Base-by-base conservation (phyloP, 2,888 invertebrate species). In the Drosophila rellima region DNA sequence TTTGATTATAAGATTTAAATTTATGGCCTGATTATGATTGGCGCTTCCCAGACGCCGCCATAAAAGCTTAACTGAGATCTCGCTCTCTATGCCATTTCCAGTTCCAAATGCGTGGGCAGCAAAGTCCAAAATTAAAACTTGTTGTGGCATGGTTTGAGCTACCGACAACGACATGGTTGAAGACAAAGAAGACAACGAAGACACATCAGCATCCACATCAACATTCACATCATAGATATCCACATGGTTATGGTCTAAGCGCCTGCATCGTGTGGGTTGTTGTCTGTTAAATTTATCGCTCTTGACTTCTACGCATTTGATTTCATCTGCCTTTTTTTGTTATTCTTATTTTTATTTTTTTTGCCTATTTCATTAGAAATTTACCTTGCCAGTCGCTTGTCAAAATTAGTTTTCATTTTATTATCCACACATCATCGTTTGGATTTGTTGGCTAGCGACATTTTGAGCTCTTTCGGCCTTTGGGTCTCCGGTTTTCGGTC, bases 401-500 rank as follows among this genome's bases (percentile, higher is more conserved):
- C 70, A 74, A 88, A 83, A 88, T 83, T 88, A 82, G 88, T 86
- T 83, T 82, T 70, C 60, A 78, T 83, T 86, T 82, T 88, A 86
- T 86, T 65, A 83, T 74, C 74, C 59, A 66, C 79, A 82, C 74
- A 75, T 81, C 73, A 67, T 78, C 54, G 62, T 42, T 66, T 40
- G 33, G 65, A 57, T 66, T 69, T 72, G 69, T 69, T 57, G 55
- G 13, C 63, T 62, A 63, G 64, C 61, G 62, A 72, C 73, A 66
- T 61, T 59, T 65, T 52, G 51, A 48, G 54, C 61, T 63, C 57
- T 54, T 50, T 51, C 44, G 45, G 26, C 20, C 51, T 20, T 50
- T 56, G 51, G 45, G 55, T 45, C 17, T 62, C 26, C n/a, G 48
- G 47, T 48, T 26, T 59, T 10, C 5, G 10, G 20, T 42, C 8